Evolutionary conservation across 2,113 vertebrate genomes (phyloP).

Genomic region (Choloepus hoffmanni): DNA sequence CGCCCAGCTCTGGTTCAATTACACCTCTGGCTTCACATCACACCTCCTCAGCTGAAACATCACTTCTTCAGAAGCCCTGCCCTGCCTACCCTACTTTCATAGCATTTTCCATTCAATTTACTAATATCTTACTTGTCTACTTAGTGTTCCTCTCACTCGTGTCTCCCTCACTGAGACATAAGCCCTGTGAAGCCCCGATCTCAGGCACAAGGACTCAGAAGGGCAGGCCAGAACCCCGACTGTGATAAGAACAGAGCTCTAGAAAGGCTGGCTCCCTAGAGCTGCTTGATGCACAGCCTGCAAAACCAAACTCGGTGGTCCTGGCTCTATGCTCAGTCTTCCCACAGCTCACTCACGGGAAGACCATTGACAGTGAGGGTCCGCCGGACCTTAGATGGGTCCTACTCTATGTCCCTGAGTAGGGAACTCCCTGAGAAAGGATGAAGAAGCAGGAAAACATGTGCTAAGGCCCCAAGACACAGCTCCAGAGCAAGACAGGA

Average conservation of each 20-base stretch:
- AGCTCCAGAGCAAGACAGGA: background rate
- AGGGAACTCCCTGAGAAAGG: background rate
- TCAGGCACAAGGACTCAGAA: background rate
- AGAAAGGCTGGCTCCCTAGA: background rate
- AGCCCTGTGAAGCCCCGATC: background rate
- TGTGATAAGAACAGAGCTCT: background rate
- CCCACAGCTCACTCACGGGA: accelerated
- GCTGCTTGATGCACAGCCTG: background rate
- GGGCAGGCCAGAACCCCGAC: background rate
- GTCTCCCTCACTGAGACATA: background rate
- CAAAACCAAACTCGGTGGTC: background rate
- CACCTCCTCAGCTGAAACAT: background rate
- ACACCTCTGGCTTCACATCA: background rate
- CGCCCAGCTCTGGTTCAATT: background rate
- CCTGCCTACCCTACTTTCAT: background rate
- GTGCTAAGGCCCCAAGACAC: accelerated
- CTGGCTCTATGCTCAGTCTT: background rate
- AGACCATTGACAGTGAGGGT: accelerated
- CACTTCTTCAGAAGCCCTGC: background rate
- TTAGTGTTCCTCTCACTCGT: too few relatives aligned
- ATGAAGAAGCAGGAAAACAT: background rate
- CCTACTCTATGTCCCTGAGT: background rate
- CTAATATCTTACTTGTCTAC: background rate
- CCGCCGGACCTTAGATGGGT: background rate
- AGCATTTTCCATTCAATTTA: background rate